Evolutionary conservation across 2,797 vertebrate species (phyloP).

Genomic region (Hozukius guyotensis): DNA sequence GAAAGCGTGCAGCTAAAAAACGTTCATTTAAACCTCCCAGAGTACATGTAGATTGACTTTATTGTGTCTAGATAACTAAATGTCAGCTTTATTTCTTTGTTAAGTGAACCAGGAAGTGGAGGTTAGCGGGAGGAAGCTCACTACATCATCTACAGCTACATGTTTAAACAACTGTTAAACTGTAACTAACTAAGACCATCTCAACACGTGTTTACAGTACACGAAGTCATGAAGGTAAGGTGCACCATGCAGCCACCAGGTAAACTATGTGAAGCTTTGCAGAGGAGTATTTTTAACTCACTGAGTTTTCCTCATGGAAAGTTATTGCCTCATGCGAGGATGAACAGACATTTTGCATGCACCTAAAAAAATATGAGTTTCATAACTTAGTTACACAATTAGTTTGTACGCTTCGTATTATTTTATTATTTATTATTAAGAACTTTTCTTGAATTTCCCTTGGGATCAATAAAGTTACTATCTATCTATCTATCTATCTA

Average conservation of each 20-base stretch:
- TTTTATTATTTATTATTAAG: not conserved
- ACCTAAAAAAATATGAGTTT: not conserved
- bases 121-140: constrained; percentile 50
- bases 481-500: too few species aligned
- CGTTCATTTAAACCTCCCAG: not conserved
- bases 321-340: constrained; percentile 19
- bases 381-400: not conserved
- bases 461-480: too few species aligned
- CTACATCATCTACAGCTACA: constrained; percentile 16
- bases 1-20: not conserved
- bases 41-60: not conserved
- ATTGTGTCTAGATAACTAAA: not conserved
- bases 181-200: not conserved
- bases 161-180: constrained; percentile 7
- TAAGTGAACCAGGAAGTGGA: constrained; percentile 66
- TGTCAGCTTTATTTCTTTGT: not conserved
- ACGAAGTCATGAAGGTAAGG: constrained; percentile 69
- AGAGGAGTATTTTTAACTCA: not conserved
- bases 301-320: not conserved
- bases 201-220: not conserved
- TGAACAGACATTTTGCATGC: constrained; percentile 23
- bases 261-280: not conserved
- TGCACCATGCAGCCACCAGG: not conserved
- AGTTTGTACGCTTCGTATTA: not conserved
- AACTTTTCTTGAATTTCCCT: too few species aligned